A percentile compares a stretch with the other conserved stretches of the same genome.
These are phyloP conservation scores for Aphodius sticticus DNA, from an alignment of 2,888 invertebrate genomes.

Conservation along the genomic window DNA sequence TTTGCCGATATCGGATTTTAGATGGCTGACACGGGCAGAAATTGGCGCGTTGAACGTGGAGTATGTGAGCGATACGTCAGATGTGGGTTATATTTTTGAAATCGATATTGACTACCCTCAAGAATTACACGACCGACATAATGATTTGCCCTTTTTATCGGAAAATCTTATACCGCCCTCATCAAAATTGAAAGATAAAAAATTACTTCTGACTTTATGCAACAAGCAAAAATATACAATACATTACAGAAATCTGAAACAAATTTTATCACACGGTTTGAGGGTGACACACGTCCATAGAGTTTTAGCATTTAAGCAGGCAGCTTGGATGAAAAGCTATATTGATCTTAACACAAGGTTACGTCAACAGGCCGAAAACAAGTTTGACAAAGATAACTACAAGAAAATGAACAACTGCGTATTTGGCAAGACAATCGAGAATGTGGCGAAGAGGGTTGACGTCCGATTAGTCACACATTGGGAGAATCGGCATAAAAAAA, in stretches of 20 bases:
- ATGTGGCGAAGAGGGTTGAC: conserved; percentile 53
- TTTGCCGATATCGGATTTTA: conserved; percentile 20
- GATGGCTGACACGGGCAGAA: conserved; percentile 16
- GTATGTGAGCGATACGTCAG: background rate
- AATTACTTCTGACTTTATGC: conserved; percentile 44
- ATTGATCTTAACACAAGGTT: conserved; percentile 41
- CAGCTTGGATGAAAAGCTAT: conserved; percentile 51
- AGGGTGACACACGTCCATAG: conserved; percentile 48
- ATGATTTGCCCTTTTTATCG: conserved; percentile 45
- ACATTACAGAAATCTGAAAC: conserved; percentile 50
- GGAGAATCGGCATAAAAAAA: conserved; percentile 41
- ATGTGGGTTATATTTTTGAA: conserved; percentile 37
- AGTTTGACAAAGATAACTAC: conserved; percentile 42
- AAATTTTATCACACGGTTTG: conserved; percentile 48
- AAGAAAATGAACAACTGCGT: conserved; percentile 53
- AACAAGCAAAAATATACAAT: conserved; percentile 36
- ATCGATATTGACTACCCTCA: conserved; percentile 47
- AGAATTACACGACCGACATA: conserved; percentile 48
- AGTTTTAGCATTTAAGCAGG: conserved; percentile 50
- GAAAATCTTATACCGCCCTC: conserved; percentile 43
- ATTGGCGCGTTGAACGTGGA: conserved; percentile 20
- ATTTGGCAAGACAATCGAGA: conserved; percentile 56
- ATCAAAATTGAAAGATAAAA: conserved; percentile 36
- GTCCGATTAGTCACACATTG: conserved; percentile 48
- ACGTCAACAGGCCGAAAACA: conserved; percentile 27